These are phyloP conservation scores for Cheilinus undulatus DNA, from an alignment of 2,113 vertebrate species.

Conservation along the genomic window DNA sequence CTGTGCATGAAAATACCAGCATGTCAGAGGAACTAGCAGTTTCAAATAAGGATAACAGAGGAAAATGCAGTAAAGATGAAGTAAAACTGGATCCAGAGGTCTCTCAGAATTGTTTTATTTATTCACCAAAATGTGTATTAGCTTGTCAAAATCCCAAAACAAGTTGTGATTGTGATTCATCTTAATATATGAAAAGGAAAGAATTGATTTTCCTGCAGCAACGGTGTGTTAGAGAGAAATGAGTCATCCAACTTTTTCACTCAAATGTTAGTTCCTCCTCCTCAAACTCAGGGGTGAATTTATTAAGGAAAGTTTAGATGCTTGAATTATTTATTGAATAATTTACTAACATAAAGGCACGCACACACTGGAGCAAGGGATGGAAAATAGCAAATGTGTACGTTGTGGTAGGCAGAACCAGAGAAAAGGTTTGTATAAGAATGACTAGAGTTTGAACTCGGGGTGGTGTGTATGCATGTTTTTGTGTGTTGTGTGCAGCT, in stretches of 20 bases:
- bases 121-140: neutral
- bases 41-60: neutral
- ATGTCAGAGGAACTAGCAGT: neutral
- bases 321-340: slow-evolving; percentile 66
- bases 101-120: no score
- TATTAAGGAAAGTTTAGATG: slow-evolving; percentile 40
- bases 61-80: no score
- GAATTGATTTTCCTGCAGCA: neutral
- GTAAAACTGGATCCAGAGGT: no score
- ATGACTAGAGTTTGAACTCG: slow-evolving; percentile 25
- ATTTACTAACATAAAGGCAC: slow-evolving; percentile 10
- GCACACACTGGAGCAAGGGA: slow-evolving; percentile 14
- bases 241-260: slow-evolving; percentile 5
- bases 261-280: slow-evolving; percentile 23
- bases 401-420: slow-evolving; percentile 28
- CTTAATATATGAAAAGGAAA: neutral
- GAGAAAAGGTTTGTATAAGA: slow-evolving; percentile 11
- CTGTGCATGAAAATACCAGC: no score
- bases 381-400: slow-evolving; percentile 14
- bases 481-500: slow-evolving; percentile 29
- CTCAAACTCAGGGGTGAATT: slow-evolving; percentile 29
- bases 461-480: slow-evolving; percentile 3
- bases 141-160: neutral
- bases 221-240: neutral
- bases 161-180: neutral